Evolutionary conservation across 2,797 vertebrate genomes (phyloP).

Genomic region (Acomys russatus): DNA sequence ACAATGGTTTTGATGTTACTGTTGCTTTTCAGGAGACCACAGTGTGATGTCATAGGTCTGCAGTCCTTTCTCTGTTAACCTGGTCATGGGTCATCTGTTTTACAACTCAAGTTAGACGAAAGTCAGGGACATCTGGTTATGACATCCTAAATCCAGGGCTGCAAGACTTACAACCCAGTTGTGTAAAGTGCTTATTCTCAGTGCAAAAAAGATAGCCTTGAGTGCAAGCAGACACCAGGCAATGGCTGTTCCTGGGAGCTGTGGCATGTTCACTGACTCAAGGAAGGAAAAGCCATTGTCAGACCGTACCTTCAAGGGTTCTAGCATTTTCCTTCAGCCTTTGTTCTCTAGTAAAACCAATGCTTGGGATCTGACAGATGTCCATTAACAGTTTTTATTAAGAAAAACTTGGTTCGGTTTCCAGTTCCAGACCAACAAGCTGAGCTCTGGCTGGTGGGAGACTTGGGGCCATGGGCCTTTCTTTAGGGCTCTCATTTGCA

Average conservation of each 20-base stretch:
- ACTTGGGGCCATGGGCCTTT: not conserved
- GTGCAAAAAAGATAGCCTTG: conserved; percentile 87
- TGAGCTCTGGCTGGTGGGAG: conserved; percentile 44
- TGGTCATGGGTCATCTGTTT: conserved; percentile 53
- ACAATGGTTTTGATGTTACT: not conserved
- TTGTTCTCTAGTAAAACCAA: conserved; percentile 21
- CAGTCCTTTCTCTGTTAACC: conserved; percentile 32
- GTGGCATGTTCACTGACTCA: not conserved
- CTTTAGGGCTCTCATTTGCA: conserved; percentile 11
- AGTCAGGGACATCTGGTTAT: conserved; percentile 74
- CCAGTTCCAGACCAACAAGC: conserved; percentile 5
- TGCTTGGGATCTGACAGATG: conserved; percentile 26
- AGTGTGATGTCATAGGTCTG: conserved; percentile 22
- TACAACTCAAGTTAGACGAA: conserved; percentile 80
- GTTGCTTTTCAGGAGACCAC: conserved; percentile 41
- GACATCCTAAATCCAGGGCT: conserved; percentile 75
- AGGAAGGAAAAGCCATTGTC: conserved; percentile 8
- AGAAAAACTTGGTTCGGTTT: conserved; percentile 51
- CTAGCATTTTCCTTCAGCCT: not conserved
- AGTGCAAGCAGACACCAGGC: conserved; percentile 72
- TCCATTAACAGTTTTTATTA: conserved; percentile 53
- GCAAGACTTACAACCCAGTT: conserved; percentile 77
- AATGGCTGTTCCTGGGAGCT: not conserved
- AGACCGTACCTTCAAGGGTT: not conserved
- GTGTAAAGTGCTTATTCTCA: conserved; percentile 90